Evolutionary conservation across 2,888 invertebrate species (phyloP).

Genomic region (Philereme vetulata): DNA sequence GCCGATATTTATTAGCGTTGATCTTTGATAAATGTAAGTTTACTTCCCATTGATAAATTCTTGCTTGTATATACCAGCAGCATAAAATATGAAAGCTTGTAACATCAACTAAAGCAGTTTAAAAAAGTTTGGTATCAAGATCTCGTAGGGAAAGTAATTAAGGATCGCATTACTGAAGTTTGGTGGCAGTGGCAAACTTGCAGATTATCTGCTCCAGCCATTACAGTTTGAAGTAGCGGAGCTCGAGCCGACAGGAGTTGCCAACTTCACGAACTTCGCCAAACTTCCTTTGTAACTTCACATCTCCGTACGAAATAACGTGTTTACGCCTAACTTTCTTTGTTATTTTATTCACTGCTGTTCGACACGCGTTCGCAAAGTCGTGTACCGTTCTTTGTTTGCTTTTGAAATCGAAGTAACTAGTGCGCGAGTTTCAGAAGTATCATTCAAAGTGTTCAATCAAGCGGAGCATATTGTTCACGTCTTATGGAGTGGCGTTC

Average conservation of each 20-base stretch:
- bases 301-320: slow-evolving; percentile 51
- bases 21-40: slow-evolving; percentile 15
- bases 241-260: slow-evolving; percentile 59
- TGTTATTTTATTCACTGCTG: slow-evolving; percentile 36
- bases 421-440: slow-evolving; percentile 13
- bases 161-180: slow-evolving; percentile 64
- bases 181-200: slow-evolving; percentile 65
- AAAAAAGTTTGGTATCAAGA: slow-evolving; percentile 43
- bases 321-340: slow-evolving; percentile 52
- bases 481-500: slow-evolving; percentile 37
- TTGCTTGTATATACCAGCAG: slow-evolving; percentile 4
- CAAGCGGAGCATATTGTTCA: slow-evolving; percentile 36
- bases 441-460: slow-evolving; percentile 34
- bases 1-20: slow-evolving; percentile 14
- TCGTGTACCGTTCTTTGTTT: slow-evolving; percentile 1
- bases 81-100: slow-evolving; percentile 13
- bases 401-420: slow-evolving; percentile 11
- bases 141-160: slow-evolving; percentile 60
- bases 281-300: slow-evolving; percentile 50
- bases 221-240: slow-evolving; percentile 68
- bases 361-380: slow-evolving; percentile 23
- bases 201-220: slow-evolving; percentile 70
- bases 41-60: slow-evolving; percentile 12
- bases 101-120: slow-evolving; percentile 17
- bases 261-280: slow-evolving; percentile 60